A percentile compares a stretch with the other conserved stretches of the same genome.
Evolutionary conservation across 2,797 vertebrate species (phyloP).

Genomic region (Microtus agrestis): DNA sequence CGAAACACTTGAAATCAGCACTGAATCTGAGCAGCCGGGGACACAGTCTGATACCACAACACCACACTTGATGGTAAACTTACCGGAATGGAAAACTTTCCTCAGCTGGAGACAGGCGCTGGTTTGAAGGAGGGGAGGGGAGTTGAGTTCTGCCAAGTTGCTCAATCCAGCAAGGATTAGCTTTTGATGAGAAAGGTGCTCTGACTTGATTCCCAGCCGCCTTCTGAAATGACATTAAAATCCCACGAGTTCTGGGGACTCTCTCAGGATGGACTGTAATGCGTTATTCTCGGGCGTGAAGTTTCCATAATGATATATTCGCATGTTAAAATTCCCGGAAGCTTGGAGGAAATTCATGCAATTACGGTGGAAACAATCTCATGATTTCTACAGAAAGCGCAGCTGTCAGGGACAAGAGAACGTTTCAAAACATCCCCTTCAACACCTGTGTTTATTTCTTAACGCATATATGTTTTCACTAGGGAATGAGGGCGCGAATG

Average conservation of each 20-base stretch:
- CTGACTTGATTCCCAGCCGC: conserved; percentile 58
- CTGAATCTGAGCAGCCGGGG: neutral
- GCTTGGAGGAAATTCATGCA: conserved; percentile 35
- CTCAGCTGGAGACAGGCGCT: neutral
- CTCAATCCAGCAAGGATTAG: conserved; percentile 4
- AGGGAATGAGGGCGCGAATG: neutral
- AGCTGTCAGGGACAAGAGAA: conserved; percentile 48
- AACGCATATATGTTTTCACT: conserved; percentile 54
- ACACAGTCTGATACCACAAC: neutral
- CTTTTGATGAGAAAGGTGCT: conserved; percentile 53
- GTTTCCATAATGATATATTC: neutral
- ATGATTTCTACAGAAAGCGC: neutral
- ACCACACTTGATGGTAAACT: fast-evolving
- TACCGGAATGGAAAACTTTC: neutral
- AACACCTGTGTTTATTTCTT: conserved; percentile 74
- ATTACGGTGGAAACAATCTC: neutral
- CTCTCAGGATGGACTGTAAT: neutral
- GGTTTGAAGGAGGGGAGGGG: neutral
- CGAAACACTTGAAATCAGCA: neutral
- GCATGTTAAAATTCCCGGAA: conserved; percentile 11
- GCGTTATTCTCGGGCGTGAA: neutral
- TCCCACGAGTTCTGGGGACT: neutral
- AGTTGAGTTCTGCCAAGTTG: neutral
- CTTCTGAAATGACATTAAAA: neutral
- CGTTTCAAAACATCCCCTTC: conserved; percentile 8